Evolutionary conservation across 2,888 invertebrate genomes (phyloP), one percentile per base, ranked within the genome.

Genomic region (Frankliniella fusca): DNA sequence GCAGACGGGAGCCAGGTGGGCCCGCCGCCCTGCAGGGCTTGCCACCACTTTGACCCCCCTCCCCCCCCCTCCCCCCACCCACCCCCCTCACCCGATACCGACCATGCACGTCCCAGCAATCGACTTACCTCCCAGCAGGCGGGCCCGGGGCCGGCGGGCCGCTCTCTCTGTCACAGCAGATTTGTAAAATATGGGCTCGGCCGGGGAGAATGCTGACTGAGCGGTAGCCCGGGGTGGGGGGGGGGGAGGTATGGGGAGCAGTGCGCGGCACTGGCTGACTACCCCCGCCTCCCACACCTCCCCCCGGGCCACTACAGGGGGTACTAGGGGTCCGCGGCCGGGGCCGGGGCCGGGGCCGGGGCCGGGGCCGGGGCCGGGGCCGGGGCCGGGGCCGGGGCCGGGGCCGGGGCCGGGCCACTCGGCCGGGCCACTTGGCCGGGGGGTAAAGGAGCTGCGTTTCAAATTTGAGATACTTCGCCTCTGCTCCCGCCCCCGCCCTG

Each of bases 151-250:
- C 23, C 70, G 7, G n/a, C n/a, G 70, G 70, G 27, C 7, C 61
- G 18, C 70, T 76, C 70, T 76, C 70, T 76, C 70, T 76, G 70
- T 76, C 70, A 23, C 70, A 76, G 70, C 70, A 76, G 70, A 76
- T 76, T 76, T 76, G 70, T 76, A 76, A 76, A 76, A 76, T 76
- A 76, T 76, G 70, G 70, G 70, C 27, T 38, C 3, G 38, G 38
- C 38, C 5, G 5, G 11, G 70, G 70, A 9, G 70, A 76, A 12
- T 76, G 70, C 70, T 76, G 70, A 76, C 70, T n/a, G 70, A 76
- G 70, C 70, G 15, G 54, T 54, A 20, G 54, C 54, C 54, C 54
- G 15, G 54, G 70, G 23, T 27, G 70, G 9, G 70, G 70, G 3
- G 8, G 70, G 70, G 70, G n/a, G n/a, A 8, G 70, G 70, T 11